A percentile compares a stretch with the other conserved stretches of the same genome.
Conservation (phyloP, 2,797 vertebrate genomes). For the Pachyuromys duprasi region DNA sequence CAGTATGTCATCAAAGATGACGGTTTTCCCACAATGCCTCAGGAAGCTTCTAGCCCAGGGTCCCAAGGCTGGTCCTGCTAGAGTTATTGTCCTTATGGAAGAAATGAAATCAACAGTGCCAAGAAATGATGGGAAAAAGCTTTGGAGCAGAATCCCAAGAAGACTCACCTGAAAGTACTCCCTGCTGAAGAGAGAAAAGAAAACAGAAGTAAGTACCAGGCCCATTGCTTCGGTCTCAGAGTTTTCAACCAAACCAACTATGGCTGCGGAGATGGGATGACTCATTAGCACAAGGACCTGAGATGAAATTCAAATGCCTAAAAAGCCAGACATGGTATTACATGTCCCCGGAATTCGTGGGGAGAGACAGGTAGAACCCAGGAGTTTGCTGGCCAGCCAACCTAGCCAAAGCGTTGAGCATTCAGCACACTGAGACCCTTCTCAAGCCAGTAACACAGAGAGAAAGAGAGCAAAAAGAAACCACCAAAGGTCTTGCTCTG, state of each 20-base stretch:
- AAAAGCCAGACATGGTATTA: background rate
- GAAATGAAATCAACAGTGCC: background rate
- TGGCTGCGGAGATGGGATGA: background rate
- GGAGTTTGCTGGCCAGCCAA: background rate
- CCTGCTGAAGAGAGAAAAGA: conserved; percentile 70
- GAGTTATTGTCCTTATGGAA: background rate
- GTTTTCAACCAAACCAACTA: conserved; percentile 7
- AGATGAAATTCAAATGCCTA: background rate
- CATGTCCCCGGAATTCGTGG: too few relatives aligned
- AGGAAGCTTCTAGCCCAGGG: background rate
- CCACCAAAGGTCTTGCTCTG: background rate
- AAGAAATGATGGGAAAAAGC: background rate
- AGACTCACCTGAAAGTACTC: conserved; percentile 84
- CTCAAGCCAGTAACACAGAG: background rate
- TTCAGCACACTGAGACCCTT: background rate
- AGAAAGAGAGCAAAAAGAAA: background rate
- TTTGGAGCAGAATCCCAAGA: background rate
- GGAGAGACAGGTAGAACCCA: background rate
- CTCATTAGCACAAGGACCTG: background rate
- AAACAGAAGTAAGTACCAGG: conserved; percentile 60
- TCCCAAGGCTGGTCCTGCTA: background rate
- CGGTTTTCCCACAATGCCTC: background rate
- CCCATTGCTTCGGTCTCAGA: background rate
- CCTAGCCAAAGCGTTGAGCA: background rate
- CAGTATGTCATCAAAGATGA: background rate